phyloP scores from a whole-genome alignment of 2,113 vertebrate genomes.

The Eira barbara region DNA sequence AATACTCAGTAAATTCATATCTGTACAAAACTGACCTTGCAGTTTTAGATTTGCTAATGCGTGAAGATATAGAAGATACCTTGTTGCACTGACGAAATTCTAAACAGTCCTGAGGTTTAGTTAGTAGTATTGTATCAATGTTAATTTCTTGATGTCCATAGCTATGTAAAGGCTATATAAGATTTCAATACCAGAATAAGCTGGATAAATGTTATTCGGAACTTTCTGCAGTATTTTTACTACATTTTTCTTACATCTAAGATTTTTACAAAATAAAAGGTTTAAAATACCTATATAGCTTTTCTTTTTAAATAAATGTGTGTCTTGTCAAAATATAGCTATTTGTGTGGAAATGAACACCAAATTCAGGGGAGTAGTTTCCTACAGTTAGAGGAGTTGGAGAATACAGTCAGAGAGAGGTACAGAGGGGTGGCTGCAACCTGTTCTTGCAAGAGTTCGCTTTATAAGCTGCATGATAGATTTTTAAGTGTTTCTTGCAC shows the following conservation, averaged over 20 bases:
- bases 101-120: neutral
- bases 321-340: neutral
- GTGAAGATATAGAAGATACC: neutral
- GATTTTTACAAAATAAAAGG: neutral
- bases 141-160: neutral
- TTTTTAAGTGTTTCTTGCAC: no score
- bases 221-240: neutral
- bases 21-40: neutral
- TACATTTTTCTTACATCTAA: neutral
- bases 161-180: neutral
- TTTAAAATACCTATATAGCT: neutral
- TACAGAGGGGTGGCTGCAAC: neutral
- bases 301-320: neutral
- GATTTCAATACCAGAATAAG: neutral
- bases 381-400: neutral
- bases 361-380: neutral
- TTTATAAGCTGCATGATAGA: neutral
- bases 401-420: fast-evolving
- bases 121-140: no score
- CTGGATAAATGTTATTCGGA: neutral
- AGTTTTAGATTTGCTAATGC: neutral
- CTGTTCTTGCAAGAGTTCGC: fast-evolving
- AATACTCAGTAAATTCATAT: neutral
- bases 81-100: neutral
- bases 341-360: neutral